Conservation (phyloP, 2,888 invertebrate genomes). For the Drosophila putrida region DNA sequence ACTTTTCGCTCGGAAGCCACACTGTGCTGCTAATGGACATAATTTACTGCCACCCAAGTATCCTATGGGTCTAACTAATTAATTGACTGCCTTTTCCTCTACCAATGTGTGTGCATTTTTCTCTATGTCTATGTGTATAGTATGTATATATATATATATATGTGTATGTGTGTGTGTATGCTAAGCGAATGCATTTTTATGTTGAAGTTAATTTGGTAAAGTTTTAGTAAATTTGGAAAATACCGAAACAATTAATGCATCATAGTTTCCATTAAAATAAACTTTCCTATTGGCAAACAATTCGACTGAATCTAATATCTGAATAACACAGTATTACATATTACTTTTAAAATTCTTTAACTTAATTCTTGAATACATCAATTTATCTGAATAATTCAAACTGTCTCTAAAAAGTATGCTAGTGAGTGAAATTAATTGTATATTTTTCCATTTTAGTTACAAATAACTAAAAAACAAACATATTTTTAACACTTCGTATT, state of each 20-base stretch:
- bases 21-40: constrained; percentile 83
- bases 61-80: constrained; percentile 65
- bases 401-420: constrained; percentile 1
- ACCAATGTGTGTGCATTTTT: background rate
- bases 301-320: too few species aligned
- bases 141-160: too few species aligned
- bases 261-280: constrained; percentile 6
- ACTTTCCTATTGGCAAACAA: background rate
- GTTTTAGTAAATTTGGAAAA: constrained; percentile 17
- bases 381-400: background rate
- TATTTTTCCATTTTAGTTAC: too few species aligned
- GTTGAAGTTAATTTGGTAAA: constrained; percentile 16
- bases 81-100: constrained; percentile 46
- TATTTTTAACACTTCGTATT: too few species aligned
- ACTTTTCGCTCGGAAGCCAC: constrained; percentile 76
- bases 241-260: constrained; percentile 21
- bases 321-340: too few species aligned
- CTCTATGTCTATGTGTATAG: background rate
- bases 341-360: too few species aligned
- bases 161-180: constrained; percentile 8
- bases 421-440: background rate
- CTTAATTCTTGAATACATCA: background rate
- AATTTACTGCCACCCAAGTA: constrained; percentile 67
- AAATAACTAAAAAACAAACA: too few species aligned
- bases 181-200: constrained; percentile 31